Percentiles rank a stretch among this genome's conserved stretches.
Evolutionary conservation across 2,888 invertebrate species (phyloP).

Genomic region (Matsumyia berberina): DNA sequence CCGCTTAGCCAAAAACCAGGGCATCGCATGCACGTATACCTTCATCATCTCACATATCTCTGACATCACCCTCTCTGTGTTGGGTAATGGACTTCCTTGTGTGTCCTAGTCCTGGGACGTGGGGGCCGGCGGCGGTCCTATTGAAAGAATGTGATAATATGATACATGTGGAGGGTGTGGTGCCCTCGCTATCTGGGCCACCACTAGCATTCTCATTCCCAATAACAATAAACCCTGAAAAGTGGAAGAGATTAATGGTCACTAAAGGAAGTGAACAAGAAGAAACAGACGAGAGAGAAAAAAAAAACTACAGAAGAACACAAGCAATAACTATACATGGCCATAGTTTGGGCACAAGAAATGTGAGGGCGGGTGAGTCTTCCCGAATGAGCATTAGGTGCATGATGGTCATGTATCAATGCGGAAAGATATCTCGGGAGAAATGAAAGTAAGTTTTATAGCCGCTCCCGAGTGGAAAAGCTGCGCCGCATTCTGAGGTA

Average conservation of each 20-base stretch:
- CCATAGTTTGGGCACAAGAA: not conserved
- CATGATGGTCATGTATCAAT: constrained; percentile 74
- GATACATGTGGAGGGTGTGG: constrained; percentile 69
- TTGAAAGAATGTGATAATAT: constrained; percentile 75
- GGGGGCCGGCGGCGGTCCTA: constrained; percentile 2
- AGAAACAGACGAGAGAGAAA: too few species aligned
- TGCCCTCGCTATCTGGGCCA: constrained; percentile 55
- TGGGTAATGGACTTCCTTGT: constrained; percentile 71
- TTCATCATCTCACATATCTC: constrained; percentile 32
- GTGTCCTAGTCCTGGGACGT: constrained; percentile 1
- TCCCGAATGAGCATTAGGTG: constrained; percentile 67
- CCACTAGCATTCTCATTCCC: constrained; percentile 68
- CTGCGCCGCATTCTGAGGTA: constrained; percentile 49
- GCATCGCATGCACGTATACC: constrained; percentile 56
- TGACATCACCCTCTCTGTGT: constrained; percentile 2
- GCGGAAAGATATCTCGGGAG: constrained; percentile 68
- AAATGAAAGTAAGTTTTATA: constrained; percentile 74
- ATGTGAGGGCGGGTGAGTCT: not conserved
- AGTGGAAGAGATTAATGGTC: constrained; percentile 76
- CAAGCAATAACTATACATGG: constrained; percentile 42
- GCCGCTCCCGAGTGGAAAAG: constrained; percentile 66
- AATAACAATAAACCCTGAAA: constrained; percentile 76
- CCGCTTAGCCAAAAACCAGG: constrained; percentile 52
- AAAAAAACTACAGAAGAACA: too few species aligned
- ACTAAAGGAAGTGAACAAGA: constrained; percentile 64